phyloP scores from a whole-genome alignment of 2,888 invertebrate genomes.

The Trachelus stipa region DNA sequence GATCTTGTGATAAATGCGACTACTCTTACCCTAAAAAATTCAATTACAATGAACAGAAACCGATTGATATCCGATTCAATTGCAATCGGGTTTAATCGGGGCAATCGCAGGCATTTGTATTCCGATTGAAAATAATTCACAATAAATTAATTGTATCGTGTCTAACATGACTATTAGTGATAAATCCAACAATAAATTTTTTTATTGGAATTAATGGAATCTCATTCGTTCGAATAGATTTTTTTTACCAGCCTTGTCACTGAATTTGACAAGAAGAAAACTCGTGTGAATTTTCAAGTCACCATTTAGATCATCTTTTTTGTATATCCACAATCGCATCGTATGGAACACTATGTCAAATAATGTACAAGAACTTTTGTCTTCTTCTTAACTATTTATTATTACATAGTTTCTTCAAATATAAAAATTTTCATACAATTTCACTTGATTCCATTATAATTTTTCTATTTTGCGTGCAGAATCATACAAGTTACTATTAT shows the following conservation, averaged over 20 bases:
- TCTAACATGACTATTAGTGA: too few species aligned
- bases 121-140: too few species aligned
- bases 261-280: not conserved
- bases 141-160: too few species aligned
- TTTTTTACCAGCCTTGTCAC: not conserved
- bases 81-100: not conserved
- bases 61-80: not conserved
- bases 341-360: not conserved
- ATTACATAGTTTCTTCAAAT: not conserved
- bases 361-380: not conserved
- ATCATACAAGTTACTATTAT: not conserved
- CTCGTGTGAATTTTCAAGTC: not conserved
- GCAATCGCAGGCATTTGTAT: too few species aligned
- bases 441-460: too few species aligned
- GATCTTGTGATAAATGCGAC: not conserved
- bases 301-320: not conserved
- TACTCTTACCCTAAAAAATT: not conserved
- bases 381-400: not conserved
- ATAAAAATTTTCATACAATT: not conserved
- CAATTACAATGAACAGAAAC: not conserved
- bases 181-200: too few species aligned
- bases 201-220: too few species aligned
- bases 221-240: too few species aligned
- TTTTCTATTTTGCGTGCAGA: not conserved
- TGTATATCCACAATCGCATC: too few species aligned